Conservation (phyloP, 2,888 invertebrate species). For the Penaeus monodon region DNA sequence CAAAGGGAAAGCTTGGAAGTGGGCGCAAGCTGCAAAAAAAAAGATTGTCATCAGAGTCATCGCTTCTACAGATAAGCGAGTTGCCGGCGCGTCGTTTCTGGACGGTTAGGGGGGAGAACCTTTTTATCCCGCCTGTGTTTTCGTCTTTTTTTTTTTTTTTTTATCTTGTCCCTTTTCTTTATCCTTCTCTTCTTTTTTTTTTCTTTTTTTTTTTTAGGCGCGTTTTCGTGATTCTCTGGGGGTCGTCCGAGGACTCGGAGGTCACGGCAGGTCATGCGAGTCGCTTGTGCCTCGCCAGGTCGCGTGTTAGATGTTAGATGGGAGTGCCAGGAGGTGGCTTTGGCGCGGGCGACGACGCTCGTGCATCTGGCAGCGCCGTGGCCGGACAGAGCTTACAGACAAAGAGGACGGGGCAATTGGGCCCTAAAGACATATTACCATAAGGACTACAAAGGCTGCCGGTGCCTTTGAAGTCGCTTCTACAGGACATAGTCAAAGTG, state of each 20-base stretch:
- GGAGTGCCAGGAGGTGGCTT: not conserved
- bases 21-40: constrained; percentile 46
- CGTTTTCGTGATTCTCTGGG: too few relatives aligned
- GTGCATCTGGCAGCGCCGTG: constrained; percentile 20
- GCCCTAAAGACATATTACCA: constrained; percentile 56
- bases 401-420: constrained; percentile 55
- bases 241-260: too few relatives aligned
- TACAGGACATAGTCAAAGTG: constrained; percentile 56
- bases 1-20: constrained; percentile 51
- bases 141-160: not conserved
- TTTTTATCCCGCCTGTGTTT: not conserved
- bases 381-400: constrained; percentile 34
- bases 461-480: constrained; percentile 48
- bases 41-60: constrained; percentile 54
- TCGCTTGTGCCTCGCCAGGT: not conserved
- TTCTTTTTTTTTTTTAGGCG: too few relatives aligned
- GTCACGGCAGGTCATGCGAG: not conserved
- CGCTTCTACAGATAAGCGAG: constrained; percentile 34
- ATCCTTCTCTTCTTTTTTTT: not conserved
- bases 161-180: not conserved
- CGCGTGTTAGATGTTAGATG: not conserved
- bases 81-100: constrained; percentile 20
- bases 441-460: constrained; percentile 55
- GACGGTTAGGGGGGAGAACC: not conserved
- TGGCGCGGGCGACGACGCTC: not conserved